Conservation (phyloP, 2,113 vertebrate genomes). For the Macaca fascicularis region T2T-MFA8v1.1 NC_088391.1:89126501-89127000, state of each 20-base stretch:
- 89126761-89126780: not conserved
- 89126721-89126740: not conserved
- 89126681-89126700: not conserved
- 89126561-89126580: not conserved
- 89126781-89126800: not conserved
- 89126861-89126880: not conserved
- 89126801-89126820: too few relatives aligned
- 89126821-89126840: not conserved
- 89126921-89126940: not conserved
- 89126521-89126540: not conserved
- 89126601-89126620: not conserved
- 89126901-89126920: too few relatives aligned
- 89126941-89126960: not conserved
- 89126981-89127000: not conserved
- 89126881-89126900: not conserved
- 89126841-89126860: not conserved
- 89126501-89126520: not conserved
- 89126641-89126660: not conserved
- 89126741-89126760: not conserved
- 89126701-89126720: not conserved
- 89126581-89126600: not conserved
- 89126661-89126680: not conserved
- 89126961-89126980: not conserved
- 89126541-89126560: not conserved
- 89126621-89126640: rapidly evolving